These are phyloP conservation scores for Phocoena phocoena DNA, from an alignment of 2,113 vertebrate species.

Conservation along the genomic window DNA sequence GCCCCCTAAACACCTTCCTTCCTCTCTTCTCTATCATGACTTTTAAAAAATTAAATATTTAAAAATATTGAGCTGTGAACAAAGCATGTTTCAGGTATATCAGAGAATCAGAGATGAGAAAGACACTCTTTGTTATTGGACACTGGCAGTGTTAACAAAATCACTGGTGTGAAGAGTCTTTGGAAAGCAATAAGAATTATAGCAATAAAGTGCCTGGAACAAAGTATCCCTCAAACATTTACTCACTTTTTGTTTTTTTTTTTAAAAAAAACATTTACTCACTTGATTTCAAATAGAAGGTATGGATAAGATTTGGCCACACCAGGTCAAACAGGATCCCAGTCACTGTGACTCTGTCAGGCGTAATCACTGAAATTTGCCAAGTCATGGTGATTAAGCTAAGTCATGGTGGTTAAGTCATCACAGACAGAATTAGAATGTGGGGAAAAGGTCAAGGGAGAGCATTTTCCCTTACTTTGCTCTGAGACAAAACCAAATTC, in stretches of 20 bases:
- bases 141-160: neutral
- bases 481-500: neutral
- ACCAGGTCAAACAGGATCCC: neutral
- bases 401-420: neutral
- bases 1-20: neutral
- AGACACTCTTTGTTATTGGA: neutral
- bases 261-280: neutral
- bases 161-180: neutral
- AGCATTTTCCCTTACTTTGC: neutral
- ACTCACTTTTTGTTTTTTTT: neutral
- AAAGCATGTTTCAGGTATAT: neutral
- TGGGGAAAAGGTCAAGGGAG: neutral
- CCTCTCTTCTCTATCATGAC: neutral
- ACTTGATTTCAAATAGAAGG: neutral
- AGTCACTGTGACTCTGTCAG: neutral
- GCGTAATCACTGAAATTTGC: neutral
- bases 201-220: neutral
- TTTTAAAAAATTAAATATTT: neutral
- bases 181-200: neutral
- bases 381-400: neutral
- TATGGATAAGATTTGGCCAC: neutral
- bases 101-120: neutral
- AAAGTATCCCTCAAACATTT: neutral
- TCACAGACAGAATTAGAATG: neutral
- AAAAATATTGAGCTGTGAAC: neutral